These are phyloP conservation scores for Ammodramus savannarum DNA, from an alignment of 2,113 vertebrate genomes.

Conservation along the genomic window DNA sequence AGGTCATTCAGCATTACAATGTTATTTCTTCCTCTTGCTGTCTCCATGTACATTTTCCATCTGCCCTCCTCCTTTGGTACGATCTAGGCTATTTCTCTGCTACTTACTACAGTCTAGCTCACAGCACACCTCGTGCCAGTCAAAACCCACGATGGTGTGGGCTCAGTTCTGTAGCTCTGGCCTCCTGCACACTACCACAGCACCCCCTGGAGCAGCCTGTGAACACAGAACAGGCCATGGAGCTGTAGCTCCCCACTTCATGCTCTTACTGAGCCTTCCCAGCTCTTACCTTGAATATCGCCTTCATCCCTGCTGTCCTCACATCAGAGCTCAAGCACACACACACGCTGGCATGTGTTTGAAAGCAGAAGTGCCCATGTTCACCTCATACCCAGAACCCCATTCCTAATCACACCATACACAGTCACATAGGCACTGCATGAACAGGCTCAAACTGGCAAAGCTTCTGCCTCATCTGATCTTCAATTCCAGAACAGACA, in stretches of 20 bases:
- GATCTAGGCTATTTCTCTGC: background rate
- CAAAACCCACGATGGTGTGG: accelerated
- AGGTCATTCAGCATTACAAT: background rate
- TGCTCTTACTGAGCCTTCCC: background rate
- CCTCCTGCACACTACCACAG: background rate
- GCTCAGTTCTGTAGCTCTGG: background rate
- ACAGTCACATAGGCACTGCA: background rate
- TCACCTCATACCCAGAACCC: background rate
- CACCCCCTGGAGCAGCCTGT: background rate
- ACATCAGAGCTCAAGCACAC: background rate
- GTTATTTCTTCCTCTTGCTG: background rate
- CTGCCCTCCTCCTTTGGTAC: background rate
- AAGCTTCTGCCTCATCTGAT: background rate
- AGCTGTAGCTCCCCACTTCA: background rate
- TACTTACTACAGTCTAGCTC: background rate
- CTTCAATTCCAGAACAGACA: background rate
- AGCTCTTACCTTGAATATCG: background rate
- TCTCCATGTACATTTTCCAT: background rate
- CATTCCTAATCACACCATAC: background rate
- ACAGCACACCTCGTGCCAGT: accelerated
- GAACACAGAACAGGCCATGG: background rate
- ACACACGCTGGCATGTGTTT: background rate
- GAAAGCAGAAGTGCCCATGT: background rate
- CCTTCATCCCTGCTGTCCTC: background rate
- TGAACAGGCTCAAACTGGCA: background rate